Conservation (phyloP, 2,888 invertebrate genomes). For the Drosophila yooni region DNA sequence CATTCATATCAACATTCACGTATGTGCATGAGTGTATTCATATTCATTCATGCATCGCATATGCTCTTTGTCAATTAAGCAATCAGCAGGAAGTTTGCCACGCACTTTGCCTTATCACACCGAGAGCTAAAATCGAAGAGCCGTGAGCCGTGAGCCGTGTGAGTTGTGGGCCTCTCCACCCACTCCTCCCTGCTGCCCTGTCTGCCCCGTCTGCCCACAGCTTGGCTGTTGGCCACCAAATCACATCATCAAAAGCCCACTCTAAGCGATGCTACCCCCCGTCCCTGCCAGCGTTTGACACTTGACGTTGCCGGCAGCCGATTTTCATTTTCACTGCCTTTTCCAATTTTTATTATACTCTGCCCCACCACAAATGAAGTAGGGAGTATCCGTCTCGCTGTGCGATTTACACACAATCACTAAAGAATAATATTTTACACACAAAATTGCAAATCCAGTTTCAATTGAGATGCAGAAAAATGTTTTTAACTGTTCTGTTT, state of each 20-base stretch:
- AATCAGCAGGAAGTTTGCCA: constrained; percentile 81
- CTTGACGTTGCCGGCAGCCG: constrained; percentile 67
- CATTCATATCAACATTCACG: not conserved
- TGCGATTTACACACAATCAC: not conserved
- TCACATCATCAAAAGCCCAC: constrained; percentile 69
- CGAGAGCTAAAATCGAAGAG: constrained; percentile 13
- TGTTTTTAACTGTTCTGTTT: not conserved
- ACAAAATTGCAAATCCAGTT: not conserved
- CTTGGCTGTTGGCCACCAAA: constrained; percentile 42
- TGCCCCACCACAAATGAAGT: not conserved
- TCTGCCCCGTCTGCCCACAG: not conserved
- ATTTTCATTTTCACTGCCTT: constrained; percentile 70
- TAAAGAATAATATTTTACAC: not conserved
- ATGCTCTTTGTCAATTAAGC: constrained; percentile 81
- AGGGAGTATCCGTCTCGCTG: not conserved
- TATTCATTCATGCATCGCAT: constrained; percentile 78
- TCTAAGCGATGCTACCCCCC: constrained; percentile 29
- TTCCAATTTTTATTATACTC: constrained; percentile 21
- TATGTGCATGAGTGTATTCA: constrained; percentile 20
- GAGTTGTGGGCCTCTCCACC: not conserved
- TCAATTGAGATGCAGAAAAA: not conserved
- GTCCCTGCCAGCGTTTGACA: constrained; percentile 39
- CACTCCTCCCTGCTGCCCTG: not conserved
- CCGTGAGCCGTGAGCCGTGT: not conserved
- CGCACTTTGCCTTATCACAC: constrained; percentile 76